Conservation (phyloP, 2,888 invertebrate species). For the Tryphoninae sp. region DNA sequence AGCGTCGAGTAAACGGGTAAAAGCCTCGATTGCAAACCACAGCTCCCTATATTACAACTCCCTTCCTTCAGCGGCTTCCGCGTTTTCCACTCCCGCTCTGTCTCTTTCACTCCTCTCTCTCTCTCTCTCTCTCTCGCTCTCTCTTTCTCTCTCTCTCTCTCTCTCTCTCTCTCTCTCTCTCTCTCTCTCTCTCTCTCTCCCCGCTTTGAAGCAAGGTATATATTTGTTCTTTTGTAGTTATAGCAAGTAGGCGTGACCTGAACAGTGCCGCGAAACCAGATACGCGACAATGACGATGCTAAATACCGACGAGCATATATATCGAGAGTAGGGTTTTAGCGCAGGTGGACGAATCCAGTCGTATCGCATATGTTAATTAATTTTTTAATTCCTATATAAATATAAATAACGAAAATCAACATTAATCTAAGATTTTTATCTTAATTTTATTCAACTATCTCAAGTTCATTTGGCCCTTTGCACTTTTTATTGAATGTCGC, state of each 20-base stretch:
- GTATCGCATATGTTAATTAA: no score
- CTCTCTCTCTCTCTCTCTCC: not conserved
- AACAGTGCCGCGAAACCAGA: slow-evolving; percentile 31
- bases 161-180: no score
- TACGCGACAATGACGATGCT: slow-evolving; percentile 28
- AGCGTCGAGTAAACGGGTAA: slow-evolving; percentile 57
- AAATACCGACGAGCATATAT: slow-evolving; percentile 21
- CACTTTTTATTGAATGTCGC: no score
- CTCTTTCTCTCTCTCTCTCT: no score
- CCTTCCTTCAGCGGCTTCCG: slow-evolving; percentile 37
- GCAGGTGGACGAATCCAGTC: not conserved
- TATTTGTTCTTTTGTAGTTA: not conserved
- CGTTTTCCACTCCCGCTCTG: no score
- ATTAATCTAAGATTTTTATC: no score
- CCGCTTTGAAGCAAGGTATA: not conserved
- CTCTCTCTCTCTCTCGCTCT: no score
- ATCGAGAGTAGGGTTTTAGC: slow-evolving; percentile 17
- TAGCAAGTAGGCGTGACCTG: slow-evolving; percentile 21
- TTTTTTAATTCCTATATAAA: no score
- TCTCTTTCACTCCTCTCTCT: no score
- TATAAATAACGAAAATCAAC: no score
- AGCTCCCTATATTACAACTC: slow-evolving; percentile 20
- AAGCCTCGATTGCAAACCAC: slow-evolving; percentile 25
- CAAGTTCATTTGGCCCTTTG: no score
- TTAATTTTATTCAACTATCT: no score